Conservation (phyloP, 2,888 invertebrate genomes). For the Thumatha senex region DNA sequence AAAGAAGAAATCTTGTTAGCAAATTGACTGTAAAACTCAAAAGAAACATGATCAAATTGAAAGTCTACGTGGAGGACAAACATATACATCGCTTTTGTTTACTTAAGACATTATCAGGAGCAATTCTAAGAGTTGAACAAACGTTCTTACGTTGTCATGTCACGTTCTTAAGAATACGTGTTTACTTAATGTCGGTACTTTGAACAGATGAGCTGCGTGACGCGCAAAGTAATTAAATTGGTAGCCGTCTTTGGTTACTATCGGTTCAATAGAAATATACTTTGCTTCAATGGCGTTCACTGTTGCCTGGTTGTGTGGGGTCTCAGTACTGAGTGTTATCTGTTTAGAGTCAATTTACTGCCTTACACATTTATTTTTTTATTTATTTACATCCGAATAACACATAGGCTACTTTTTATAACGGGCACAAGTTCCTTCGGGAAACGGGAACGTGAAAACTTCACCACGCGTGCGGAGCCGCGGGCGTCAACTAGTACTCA, state of each 20-base stretch:
- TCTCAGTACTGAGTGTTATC: background rate
- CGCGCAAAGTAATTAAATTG: constrained; percentile 18
- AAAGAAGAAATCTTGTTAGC: background rate
- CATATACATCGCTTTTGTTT: background rate
- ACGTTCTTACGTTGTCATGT: constrained; percentile 19
- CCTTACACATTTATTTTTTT: no score
- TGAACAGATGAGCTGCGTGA: constrained; percentile 19
- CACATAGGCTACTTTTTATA: no score
- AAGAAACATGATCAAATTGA: background rate
- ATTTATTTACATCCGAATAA: no score
- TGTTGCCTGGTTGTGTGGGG: background rate
- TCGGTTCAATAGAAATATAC: background rate
- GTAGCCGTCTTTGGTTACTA: constrained; percentile 5
- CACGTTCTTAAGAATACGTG: constrained; percentile 23
- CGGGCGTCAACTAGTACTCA: no score
- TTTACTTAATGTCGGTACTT: constrained; percentile 21
- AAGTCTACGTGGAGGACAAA: background rate
- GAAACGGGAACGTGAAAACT: no score
- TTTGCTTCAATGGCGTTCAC: background rate
- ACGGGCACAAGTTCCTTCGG: no score
- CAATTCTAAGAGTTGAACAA: constrained; percentile 17
- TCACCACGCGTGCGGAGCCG: no score
- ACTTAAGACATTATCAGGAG: constrained; percentile 4
- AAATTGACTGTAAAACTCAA: background rate
- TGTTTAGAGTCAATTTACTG: no score